phyloP scores from a whole-genome alignment of 2,888 invertebrate species.

The Dolichopus griseipennis region DNA sequence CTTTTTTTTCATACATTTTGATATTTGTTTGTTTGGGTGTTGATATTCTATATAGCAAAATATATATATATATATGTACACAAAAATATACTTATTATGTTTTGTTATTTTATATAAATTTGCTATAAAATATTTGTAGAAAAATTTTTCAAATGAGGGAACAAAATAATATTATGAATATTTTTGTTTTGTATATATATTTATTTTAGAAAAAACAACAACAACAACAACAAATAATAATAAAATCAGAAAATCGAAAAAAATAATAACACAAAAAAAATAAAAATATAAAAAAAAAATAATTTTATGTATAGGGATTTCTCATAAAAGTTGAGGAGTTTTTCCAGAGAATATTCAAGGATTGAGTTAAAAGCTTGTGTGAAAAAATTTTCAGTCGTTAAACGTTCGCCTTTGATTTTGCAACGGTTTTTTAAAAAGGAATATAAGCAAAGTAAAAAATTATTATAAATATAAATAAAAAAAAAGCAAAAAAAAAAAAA shows the following conservation, averaged over 20 bases:
- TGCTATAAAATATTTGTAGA: background rate
- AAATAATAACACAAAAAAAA: background rate
- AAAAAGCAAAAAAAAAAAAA: background rate
- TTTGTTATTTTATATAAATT: no score
- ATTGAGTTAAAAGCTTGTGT: constrained; percentile 5
- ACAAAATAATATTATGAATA: background rate
- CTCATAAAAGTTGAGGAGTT: constrained; percentile 6
- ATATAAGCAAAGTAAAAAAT: constrained; percentile 9
- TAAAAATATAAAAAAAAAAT: background rate
- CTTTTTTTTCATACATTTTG: no score
- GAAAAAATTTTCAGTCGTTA: constrained; percentile 35
- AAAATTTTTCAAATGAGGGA: background rate
- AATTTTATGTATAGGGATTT: constrained; percentile 4
- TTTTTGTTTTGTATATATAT: background rate
- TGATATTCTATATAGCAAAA: no score
- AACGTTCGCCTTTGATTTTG: constrained; percentile 33
- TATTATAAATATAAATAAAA: background rate
- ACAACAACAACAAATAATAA: background rate
- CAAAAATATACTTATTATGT: no score
- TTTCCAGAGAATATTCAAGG: constrained; percentile 6
- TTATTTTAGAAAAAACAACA: background rate
- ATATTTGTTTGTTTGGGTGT: no score
- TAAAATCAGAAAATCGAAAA: background rate
- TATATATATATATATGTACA: no score
- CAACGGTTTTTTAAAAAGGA: constrained; percentile 7